A percentile compares a stretch with the other conserved stretches of the same genome.
Conservation (phyloP, 2,113 vertebrate species). For the Myxocyprinus asiaticus region DNA sequence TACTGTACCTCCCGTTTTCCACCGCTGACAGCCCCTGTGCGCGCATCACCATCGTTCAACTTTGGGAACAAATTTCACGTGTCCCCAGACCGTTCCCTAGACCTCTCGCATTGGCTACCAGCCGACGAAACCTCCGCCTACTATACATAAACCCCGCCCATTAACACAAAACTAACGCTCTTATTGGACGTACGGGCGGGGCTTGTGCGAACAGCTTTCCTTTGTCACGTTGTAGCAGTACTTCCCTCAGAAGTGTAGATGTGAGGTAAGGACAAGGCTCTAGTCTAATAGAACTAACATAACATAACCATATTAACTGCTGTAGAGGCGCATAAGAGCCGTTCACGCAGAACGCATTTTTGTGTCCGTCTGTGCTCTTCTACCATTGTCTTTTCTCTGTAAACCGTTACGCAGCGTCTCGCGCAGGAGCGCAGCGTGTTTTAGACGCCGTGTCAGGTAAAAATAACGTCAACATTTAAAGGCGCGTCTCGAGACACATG, state of each 20-base stretch:
- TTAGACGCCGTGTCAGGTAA: no score
- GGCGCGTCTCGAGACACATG: no score
- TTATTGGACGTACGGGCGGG: slow-evolving; percentile 28
- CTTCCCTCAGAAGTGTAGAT: slow-evolving; percentile 10
- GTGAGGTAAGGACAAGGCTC: not conserved
- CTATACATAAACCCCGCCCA: not conserved
- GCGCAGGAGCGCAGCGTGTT: no score
- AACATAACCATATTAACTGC: not conserved
- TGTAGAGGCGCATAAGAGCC: not conserved
- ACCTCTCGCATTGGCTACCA: slow-evolving; percentile 27
- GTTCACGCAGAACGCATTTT: no score
- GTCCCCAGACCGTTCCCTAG: not conserved
- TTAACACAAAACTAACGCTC: not conserved
- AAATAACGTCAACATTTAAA: no score
- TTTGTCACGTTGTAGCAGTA: slow-evolving; percentile 49
- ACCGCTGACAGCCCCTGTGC: not conserved
- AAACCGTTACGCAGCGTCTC: no score
- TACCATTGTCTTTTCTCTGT: no score
- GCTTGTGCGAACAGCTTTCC: not conserved
- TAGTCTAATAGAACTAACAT: not conserved
- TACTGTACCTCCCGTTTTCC: not conserved
- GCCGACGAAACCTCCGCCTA: slow-evolving; percentile 9
- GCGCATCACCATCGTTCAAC: slow-evolving; percentile 21
- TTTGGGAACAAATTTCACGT: slow-evolving; percentile 31
- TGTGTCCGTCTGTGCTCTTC: no score